Base-by-base conservation (phyloP, 2,888 invertebrate genomes). In the Arge pagana region DNA sequence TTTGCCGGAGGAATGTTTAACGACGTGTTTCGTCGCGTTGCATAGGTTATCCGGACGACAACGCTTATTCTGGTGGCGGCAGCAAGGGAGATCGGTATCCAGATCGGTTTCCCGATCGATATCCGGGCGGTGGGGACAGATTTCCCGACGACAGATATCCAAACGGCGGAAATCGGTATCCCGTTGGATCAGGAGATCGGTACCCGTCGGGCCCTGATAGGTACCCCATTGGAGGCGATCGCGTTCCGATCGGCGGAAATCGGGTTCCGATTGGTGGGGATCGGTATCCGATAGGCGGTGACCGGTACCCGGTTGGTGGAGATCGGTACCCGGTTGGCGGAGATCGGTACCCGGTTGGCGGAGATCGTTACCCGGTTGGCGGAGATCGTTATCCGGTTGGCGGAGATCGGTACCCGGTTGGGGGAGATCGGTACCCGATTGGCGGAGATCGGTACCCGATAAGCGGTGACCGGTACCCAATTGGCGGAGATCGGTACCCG, bases 311-410 rank as follows among this genome's bases (percentile, higher is more conserved):
- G 3, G 42, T 61, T 4, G 77, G 77, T 26, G 73, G 67, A 53
- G 81, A 80, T 64, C 77, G 81, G 69, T 80, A 80, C 66, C 80
- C 82, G 31, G 78, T 42, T 70, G 35, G 48, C 18, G 49, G 50
- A 4, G 77, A 67, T 54, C 60, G 58, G 39, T 71, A 63, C 8
- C 77, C 78, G 13, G 64, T 63, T 37, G 66, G 76, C 30, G 81
- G 75, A 1, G 83, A 84, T 67, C 79, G 81, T 61, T 82, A 79
- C 49, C 79, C 83, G 56, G 74, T 65, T 65, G 74, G 57, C 50
- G 40, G 53, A 49, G 83, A 81, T 63, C 78, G 82, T 23, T 83
- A 82, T 61, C 83, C 85, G 50, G 28, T 54, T 0, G 52, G 55
- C n/a, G 52, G 55, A 2, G 68, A 71, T 24, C 61, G 68, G 41